Conservation (phyloP, 1,140 invertebrate species). For the Hypsibius dujardini region DNA sequence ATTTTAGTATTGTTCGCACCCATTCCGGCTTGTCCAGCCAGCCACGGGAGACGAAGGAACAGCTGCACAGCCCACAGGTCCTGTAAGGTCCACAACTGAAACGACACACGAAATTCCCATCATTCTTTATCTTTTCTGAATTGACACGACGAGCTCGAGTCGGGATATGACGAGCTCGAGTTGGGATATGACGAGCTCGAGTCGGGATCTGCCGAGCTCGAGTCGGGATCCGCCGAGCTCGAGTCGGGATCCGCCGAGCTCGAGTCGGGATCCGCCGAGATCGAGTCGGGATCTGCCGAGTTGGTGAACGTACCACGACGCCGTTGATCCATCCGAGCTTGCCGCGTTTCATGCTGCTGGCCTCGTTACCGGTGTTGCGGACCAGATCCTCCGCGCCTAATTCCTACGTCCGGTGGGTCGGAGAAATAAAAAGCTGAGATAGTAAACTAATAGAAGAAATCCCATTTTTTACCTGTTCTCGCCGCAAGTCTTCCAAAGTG, state of each 20-base stretch:
- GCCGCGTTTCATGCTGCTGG: background rate
- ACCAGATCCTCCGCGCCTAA: background rate
- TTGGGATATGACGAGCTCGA: too few species aligned
- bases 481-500: conserved; percentile 1
- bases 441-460: too few species aligned
- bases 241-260: too few species aligned
- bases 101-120: background rate
- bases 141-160: too few species aligned
- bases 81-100: conserved; percentile 52
- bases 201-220: too few species aligned
- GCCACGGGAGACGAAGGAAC: conserved; percentile 43
- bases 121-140: too few species aligned
- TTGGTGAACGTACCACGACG: conserved; percentile 39
- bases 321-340: conserved; percentile 84
- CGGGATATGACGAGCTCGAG: too few species aligned
- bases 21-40: conserved; percentile 48
- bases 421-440: too few species aligned
- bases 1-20: conserved; percentile 34
- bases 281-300: too few species aligned
- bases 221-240: too few species aligned
- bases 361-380: conserved; percentile 5
- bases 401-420: background rate
- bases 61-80: conserved; percentile 49
- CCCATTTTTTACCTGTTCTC: background rate
- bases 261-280: too few species aligned